Evolutionary conservation across 2,797 vertebrate genomes (phyloP).

Genomic region (Austrolebias charrua): DNA sequence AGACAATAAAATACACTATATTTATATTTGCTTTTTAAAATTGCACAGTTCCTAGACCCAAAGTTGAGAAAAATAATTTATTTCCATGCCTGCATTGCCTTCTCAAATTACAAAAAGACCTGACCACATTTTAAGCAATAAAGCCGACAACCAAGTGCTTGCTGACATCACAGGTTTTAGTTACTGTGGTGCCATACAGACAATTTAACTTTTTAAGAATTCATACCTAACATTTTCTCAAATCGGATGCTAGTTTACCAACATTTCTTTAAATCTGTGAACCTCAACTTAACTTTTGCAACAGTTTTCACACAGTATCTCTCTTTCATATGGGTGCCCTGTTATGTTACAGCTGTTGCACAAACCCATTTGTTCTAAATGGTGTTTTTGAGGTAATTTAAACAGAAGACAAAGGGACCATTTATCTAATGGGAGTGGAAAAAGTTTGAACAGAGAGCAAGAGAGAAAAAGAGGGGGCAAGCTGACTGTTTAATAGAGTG

Average conservation of each 20-base stretch:
- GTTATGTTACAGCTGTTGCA: constrained; percentile 42
- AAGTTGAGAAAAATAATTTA: too few relatives aligned
- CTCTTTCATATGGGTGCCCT: constrained; percentile 24
- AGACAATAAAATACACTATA: neutral
- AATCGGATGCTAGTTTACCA: too few relatives aligned
- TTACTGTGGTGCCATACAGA: too few relatives aligned
- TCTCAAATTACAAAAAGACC: too few relatives aligned
- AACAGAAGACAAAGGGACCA: constrained; percentile 74
- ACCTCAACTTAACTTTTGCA: too few relatives aligned
- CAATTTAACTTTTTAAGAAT: too few relatives aligned
- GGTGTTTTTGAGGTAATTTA: constrained; percentile 77
- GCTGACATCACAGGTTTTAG: too few relatives aligned
- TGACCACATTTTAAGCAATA: too few relatives aligned
- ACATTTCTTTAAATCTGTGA: too few relatives aligned
- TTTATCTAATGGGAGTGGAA: constrained; percentile 63
- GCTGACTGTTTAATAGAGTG: constrained; percentile 21
- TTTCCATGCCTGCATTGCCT: too few relatives aligned
- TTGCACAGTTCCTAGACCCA: neutral
- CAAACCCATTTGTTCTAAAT: constrained; percentile 57
- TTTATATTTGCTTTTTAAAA: neutral
- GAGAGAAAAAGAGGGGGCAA: constrained; percentile 3
- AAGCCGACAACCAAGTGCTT: too few relatives aligned
- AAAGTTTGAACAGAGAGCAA: constrained; percentile 20
- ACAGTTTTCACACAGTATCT: neutral
- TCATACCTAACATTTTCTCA: too few relatives aligned